Evolutionary conservation across 2,797 vertebrate species (phyloP).

Genomic region (Pachyuromys duprasi): DNA sequence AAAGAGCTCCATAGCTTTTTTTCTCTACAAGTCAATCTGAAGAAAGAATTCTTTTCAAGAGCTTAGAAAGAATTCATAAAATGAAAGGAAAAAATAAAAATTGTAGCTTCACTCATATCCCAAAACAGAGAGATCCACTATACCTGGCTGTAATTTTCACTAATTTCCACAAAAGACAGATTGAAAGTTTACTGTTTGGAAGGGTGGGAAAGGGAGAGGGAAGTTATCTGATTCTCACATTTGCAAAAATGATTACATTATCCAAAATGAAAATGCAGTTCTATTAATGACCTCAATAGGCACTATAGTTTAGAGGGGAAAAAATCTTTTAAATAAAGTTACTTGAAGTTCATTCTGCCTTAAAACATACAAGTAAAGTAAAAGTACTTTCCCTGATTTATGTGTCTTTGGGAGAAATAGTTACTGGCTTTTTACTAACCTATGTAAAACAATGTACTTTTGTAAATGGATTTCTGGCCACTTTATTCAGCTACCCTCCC

Average conservation of each 20-base stretch:
- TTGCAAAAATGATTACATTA: slow-evolving; percentile 89
- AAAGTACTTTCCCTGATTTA: slow-evolving; percentile 91
- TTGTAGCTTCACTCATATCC: slow-evolving; percentile 87
- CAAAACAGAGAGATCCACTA: slow-evolving; percentile 86
- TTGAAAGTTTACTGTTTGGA: slow-evolving; percentile 88
- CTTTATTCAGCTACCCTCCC: slow-evolving; percentile 85
- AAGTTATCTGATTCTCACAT: slow-evolving; percentile 85
- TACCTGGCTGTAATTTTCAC: slow-evolving; percentile 89
- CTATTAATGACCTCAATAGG: slow-evolving; percentile 87
- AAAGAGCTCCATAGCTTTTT: slow-evolving; percentile 83
- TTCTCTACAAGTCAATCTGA: slow-evolving; percentile 85
- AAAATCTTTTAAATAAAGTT: slow-evolving; percentile 89
- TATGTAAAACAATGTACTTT: slow-evolving; percentile 92
- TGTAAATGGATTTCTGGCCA: slow-evolving; percentile 91
- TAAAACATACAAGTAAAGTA: slow-evolving; percentile 89
- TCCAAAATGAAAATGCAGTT: slow-evolving; percentile 88
- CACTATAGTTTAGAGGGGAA: slow-evolving; percentile 82
- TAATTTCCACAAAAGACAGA: slow-evolving; percentile 89
- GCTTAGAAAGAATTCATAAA: slow-evolving; percentile 90
- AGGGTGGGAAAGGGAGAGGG: slow-evolving; percentile 69
- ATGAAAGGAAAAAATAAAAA: slow-evolving; percentile 90
- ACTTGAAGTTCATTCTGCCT: slow-evolving; percentile 88
- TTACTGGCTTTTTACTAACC: slow-evolving; percentile 92
- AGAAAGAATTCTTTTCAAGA: slow-evolving; percentile 89
- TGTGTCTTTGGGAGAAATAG: slow-evolving; percentile 90